Evolutionary conservation across 2,797 vertebrate species (phyloP).

Genomic region (Cygnus olor): DNA sequence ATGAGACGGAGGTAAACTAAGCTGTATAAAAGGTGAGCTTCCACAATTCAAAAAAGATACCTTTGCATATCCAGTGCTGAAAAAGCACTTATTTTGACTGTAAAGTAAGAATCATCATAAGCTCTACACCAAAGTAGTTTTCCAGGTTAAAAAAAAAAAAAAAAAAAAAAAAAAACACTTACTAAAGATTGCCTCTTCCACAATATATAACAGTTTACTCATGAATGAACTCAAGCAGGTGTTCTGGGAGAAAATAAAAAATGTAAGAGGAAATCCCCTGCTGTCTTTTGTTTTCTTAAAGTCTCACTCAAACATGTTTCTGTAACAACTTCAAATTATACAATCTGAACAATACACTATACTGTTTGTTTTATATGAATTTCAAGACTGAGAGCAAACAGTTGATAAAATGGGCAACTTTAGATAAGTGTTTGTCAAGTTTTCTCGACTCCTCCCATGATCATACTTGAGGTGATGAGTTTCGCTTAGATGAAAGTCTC

Average conservation of each 20-base stretch:
- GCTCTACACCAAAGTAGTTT: neutral
- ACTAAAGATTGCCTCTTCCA: neutral
- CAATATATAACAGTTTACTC: neutral
- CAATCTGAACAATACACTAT: neutral
- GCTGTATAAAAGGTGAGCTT: neutral
- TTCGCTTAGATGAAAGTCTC: neutral
- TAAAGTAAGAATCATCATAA: neutral
- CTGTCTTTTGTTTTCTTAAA: neutral
- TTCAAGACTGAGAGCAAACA: neutral
- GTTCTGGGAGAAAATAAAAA: neutral
- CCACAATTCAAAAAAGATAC: neutral
- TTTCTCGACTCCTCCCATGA: neutral
- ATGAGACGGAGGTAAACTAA: neutral
- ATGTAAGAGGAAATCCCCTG: neutral
- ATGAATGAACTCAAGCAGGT: neutral
- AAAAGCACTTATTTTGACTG: neutral
- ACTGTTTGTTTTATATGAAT: neutral
- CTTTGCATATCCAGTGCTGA: neutral
- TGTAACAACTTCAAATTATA: neutral
- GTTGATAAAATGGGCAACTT: neutral
- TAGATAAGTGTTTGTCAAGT: neutral
- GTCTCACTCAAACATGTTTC: neutral
- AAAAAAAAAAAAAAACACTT: neutral
- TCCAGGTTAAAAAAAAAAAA: too few species aligned
- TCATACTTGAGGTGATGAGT: neutral